phyloP scores from a whole-genome alignment of 2,888 invertebrate species.

The Agrotis puta region DNA sequence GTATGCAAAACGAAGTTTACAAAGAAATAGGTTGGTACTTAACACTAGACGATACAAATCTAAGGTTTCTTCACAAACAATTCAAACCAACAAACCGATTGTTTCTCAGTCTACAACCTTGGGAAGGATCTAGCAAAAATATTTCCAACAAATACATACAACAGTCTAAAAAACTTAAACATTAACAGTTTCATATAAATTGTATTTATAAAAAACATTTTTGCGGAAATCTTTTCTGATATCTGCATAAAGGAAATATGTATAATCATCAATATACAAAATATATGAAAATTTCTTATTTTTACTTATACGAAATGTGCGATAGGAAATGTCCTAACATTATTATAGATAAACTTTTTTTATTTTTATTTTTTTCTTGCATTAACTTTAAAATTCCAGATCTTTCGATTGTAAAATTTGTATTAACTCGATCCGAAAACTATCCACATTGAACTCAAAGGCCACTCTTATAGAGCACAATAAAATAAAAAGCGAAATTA shows the following conservation, averaged over 20 bases:
- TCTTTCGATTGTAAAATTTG: constrained; percentile 71
- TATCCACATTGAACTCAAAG: constrained; percentile 69
- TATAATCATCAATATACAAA: constrained; percentile 72
- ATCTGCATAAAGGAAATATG: constrained; percentile 74
- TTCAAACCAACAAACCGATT: constrained; percentile 43
- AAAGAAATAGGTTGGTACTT: background rate
- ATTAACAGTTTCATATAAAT: constrained; percentile 64
- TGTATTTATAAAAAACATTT: constrained; percentile 74
- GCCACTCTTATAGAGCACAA: constrained; percentile 75
- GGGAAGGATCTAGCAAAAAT: constrained; percentile 74
- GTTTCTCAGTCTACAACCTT: constrained; percentile 71
- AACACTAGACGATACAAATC: background rate
- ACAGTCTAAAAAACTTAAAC: constrained; percentile 67
- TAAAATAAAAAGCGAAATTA: constrained; percentile 76
- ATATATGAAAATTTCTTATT: constrained; percentile 68
- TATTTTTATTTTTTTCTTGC: constrained; percentile 67
- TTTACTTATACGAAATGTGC: constrained; percentile 72
- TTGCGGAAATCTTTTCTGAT: constrained; percentile 79
- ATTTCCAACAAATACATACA: constrained; percentile 71
- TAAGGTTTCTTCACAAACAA: constrained; percentile 9
- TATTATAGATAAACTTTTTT: constrained; percentile 64
- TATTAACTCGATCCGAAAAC: constrained; percentile 63
- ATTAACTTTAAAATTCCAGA: constrained; percentile 75
- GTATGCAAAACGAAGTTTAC: background rate
- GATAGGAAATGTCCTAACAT: constrained; percentile 72